A percentile compares a stretch with the other conserved stretches of the same genome.
These are phyloP conservation scores for Stegastes partitus DNA, from an alignment of 2,113 vertebrate genomes.

Conservation along the genomic window DNA sequence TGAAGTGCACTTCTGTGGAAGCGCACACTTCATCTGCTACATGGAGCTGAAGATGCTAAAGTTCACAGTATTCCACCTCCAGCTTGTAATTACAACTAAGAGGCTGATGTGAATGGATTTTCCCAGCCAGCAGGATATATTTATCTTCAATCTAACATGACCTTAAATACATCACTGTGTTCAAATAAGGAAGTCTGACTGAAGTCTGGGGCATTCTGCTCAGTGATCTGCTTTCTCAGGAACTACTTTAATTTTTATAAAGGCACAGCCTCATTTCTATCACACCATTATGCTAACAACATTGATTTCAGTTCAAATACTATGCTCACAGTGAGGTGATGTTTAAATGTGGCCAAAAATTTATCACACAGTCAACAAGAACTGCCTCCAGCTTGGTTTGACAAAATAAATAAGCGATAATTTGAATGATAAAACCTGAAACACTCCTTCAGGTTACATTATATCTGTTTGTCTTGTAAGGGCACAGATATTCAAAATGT, in stretches of 20 bases:
- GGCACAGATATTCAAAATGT: no score
- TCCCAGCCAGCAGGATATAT: background rate
- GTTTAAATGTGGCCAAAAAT: no score
- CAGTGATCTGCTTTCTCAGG: background rate
- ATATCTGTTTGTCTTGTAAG: no score
- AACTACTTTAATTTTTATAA: background rate
- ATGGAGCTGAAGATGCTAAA: background rate
- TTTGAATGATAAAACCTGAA: no score
- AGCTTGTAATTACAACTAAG: background rate
- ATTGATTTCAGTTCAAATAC: no score
- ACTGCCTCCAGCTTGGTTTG: no score
- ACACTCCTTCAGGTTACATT: no score
- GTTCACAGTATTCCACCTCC: background rate
- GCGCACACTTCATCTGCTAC: background rate
- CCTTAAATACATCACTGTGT: background rate
- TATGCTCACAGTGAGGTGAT: no score
- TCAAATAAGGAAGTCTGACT: background rate
- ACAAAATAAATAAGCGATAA: no score
- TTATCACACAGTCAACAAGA: no score
- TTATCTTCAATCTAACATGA: background rate
- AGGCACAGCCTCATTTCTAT: no score
- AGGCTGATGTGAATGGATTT: constrained; percentile 1
- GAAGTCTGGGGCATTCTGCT: background rate
- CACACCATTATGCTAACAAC: no score
- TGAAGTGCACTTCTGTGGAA: background rate